Base-by-base conservation (phyloP, 1,140 invertebrate genomes). In the Penaeus indicus region DNA sequence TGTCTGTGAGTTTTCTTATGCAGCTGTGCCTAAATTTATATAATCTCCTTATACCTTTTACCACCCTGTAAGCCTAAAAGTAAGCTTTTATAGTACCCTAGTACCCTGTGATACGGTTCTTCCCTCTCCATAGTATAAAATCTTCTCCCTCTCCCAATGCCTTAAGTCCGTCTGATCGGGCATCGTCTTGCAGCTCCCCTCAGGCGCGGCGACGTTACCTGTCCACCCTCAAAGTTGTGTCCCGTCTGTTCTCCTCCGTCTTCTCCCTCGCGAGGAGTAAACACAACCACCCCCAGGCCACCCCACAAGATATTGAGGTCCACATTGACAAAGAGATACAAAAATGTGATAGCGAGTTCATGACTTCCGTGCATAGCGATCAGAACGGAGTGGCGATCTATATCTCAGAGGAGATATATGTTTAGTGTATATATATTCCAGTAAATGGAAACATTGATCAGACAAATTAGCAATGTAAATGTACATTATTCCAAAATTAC, bases 211-310 rank as follows among this genome's bases (percentile, higher is more conserved):
- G 87, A 64, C 85, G 87, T 42, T 91, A 91, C 86, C 86, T 91
- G 81, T 90, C 90, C 75, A 91, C 90, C 81, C 89, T 91, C 85
- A 91, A 91, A 90, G 90, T 90, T 32, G 90, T 91, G 61, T 91
- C 90, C 47, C 86, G 88, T 62, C 86, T 91, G 62, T 91, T 91
- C 81, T 87, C 90, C 77, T 89, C 90, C 54, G 88, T 89, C 60
- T 91, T 91, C 86, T 91, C 89, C 63, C 85, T 90, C 61, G 84
- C 85, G 60, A 27, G 89, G 64, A 82, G 79, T 82, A 84, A 84
- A 84, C 79, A 90, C 78, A 77, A 61, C 60, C 75, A 84, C 81
- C 72, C 63, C 32, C 75, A 79, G 61, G 25, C 80, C 79, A 80
- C 69, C 60, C 84, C 81, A 63, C 54, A 47, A 77, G 86, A 90